Evolutionary conservation across 2,113 vertebrate genomes (phyloP).

Genomic region (Cyprinodon variegatus): DNA sequence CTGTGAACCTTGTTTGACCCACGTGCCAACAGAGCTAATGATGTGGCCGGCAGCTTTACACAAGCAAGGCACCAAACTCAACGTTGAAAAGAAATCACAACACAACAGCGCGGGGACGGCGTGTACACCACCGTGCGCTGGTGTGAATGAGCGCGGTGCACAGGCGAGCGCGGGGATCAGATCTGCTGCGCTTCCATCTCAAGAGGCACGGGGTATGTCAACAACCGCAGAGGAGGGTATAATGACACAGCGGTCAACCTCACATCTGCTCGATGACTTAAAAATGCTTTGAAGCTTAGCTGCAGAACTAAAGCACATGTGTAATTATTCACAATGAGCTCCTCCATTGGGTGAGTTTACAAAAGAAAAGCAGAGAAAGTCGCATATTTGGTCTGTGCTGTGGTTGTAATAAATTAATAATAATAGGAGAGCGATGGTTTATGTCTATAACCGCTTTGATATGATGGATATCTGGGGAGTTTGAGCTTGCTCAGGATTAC

Average conservation of each 20-base stretch:
- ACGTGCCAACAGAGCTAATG: slow-evolving; percentile 37
- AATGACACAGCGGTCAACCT: slow-evolving; percentile 66
- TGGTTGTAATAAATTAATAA: slow-evolving; percentile 2
- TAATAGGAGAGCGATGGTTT: slow-evolving; percentile 27
- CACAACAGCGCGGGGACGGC: neutral
- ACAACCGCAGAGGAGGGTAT: slow-evolving; percentile 52
- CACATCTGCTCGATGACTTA: slow-evolving; percentile 61
- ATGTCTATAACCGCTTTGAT: slow-evolving; percentile 21
- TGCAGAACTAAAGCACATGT: slow-evolving; percentile 44
- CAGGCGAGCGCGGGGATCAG: slow-evolving; percentile 23
- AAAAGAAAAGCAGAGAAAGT: slow-evolving; percentile 22
- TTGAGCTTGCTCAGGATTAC: slow-evolving; percentile 13
- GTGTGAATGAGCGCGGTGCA: neutral
- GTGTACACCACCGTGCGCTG: slow-evolving; percentile 9
- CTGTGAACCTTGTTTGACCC: slow-evolving; percentile 2
- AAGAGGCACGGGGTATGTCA: slow-evolving; percentile 55
- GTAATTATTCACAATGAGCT: slow-evolving; percentile 52
- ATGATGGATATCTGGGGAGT: slow-evolving; percentile 41
- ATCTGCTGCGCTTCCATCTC: slow-evolving; percentile 45
- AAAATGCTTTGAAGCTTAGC: slow-evolving; percentile 42
- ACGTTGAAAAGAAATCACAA: slow-evolving; percentile 34
- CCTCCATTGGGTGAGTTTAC: slow-evolving; percentile 32
- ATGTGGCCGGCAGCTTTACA: slow-evolving; percentile 45
- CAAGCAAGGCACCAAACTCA: slow-evolving; percentile 7
- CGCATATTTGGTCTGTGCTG: slow-evolving; percentile 4